These are phyloP conservation scores for Caenorhabditis angaria DNA, from an alignment of 2,888 invertebrate genomes.

Conservation along the genomic window DNA sequence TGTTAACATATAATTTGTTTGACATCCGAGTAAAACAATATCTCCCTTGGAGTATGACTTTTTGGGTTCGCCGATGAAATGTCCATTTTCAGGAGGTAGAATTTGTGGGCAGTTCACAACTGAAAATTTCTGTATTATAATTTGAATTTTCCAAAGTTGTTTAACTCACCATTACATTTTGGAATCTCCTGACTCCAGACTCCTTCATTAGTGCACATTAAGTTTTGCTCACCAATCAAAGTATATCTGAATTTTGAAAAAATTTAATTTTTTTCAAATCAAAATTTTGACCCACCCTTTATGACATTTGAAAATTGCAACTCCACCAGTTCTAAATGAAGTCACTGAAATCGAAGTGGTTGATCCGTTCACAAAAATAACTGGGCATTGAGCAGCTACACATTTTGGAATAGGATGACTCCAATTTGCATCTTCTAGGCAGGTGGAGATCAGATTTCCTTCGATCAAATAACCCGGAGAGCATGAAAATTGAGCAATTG, in stretches of 20 bases:
- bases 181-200: conserved; percentile 65
- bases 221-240: conserved; percentile 56
- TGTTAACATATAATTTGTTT: conserved; percentile 87
- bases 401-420: conserved; percentile 90
- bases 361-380: conserved; percentile 56
- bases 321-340: conserved; percentile 73
- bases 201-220: conserved; percentile 66
- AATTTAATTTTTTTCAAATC: neutral
- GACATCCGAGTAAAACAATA: conserved; percentile 84
- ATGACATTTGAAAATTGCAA: conserved; percentile 78
- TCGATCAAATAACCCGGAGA: conserved; percentile 55
- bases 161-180: conserved; percentile 53
- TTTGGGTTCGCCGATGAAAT: conserved; percentile 50
- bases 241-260: conserved; percentile 35
- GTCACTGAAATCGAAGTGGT: conserved; percentile 59
- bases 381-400: conserved; percentile 74
- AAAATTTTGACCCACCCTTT: conserved; percentile 32
- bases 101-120: conserved; percentile 51
- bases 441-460: conserved; percentile 78
- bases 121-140: conserved; percentile 11
- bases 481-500: conserved; percentile 68
- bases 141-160: neutral
- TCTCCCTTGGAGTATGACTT: conserved; percentile 50
- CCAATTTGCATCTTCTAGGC: conserved; percentile 93
- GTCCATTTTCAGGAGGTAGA: conserved; percentile 52